Percentiles rank a stretch among this genome's conserved stretches.
phyloP scores from a whole-genome alignment of 2,888 invertebrate genomes.

The Chloromyia formosa region DNA sequence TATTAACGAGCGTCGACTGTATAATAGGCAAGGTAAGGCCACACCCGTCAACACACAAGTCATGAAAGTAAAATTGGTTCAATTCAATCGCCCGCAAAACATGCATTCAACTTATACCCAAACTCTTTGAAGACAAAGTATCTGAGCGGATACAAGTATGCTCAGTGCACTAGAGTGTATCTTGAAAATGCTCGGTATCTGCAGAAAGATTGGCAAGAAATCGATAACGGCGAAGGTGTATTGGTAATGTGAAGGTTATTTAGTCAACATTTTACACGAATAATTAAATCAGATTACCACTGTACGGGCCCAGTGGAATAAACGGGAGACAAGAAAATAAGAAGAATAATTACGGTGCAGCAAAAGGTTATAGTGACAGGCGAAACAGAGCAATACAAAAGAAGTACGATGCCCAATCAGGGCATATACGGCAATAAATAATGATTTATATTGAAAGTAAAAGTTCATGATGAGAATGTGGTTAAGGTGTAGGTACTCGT shows the following conservation, averaged over 20 bases:
- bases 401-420: neutral
- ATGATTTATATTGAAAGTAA: neutral
- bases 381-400: neutral
- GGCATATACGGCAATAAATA: neutral
- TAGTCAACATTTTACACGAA: conserved; percentile 31
- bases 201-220: neutral
- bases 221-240: neutral
- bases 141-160: no score
- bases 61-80: conserved; percentile 35
- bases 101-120: no score
- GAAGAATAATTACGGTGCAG: neutral
- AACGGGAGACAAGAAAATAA: neutral
- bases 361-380: neutral
- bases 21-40: conserved; percentile 4
- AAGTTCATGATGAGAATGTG: neutral
- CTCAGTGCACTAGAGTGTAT: no score
- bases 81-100: neutral
- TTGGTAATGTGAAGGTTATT: conserved; percentile 32
- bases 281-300: conserved; percentile 37
- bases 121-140: no score
- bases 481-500: no score
- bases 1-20: neutral
- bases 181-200: neutral
- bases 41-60: conserved; percentile 24
- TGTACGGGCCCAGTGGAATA: neutral